These are phyloP conservation scores for Dryomyza anilis DNA, from an alignment of 2,888 invertebrate species.

Conservation along the genomic window DNA sequence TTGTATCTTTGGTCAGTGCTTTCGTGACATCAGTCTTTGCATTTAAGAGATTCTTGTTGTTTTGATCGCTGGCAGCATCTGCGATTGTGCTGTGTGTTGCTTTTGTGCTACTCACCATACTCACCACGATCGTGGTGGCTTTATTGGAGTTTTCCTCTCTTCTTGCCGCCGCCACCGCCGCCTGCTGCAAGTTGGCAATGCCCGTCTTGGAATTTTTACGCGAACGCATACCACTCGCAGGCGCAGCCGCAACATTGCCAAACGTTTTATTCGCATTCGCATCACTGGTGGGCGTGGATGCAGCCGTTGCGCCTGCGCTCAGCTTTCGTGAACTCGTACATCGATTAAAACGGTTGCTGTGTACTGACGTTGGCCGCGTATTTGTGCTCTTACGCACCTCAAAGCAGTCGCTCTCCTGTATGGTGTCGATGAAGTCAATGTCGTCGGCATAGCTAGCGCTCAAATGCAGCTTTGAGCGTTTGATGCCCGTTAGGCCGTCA, in stretches of 20 bases:
- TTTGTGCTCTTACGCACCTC: slow-evolving; percentile 56
- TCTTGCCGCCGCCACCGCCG: slow-evolving; percentile 23
- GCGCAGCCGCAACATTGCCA: neutral
- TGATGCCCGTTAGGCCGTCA: slow-evolving; percentile 77
- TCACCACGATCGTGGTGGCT: slow-evolving; percentile 56
- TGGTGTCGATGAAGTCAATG: slow-evolving; percentile 74
- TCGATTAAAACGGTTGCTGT: too few species aligned
- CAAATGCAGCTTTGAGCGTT: slow-evolving; percentile 69
- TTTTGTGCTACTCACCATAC: slow-evolving; percentile 50
- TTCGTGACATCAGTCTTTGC: slow-evolving; percentile 48
- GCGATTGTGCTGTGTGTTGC: slow-evolving; percentile 26
- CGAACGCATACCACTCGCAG: slow-evolving; percentile 48
- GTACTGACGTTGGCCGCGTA: slow-evolving; percentile 29
- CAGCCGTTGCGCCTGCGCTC: slow-evolving; percentile 33
- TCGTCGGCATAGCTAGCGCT: slow-evolving; percentile 69
- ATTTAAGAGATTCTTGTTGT: slow-evolving; percentile 52
- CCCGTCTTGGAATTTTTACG: slow-evolving; percentile 56
- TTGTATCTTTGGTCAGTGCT: slow-evolving; percentile 20
- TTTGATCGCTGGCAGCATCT: slow-evolving; percentile 48
- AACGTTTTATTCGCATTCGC: slow-evolving; percentile 46
- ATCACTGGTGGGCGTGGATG: slow-evolving; percentile 42
- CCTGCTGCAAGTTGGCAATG: slow-evolving; percentile 40
- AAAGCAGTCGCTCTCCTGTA: slow-evolving; percentile 56
- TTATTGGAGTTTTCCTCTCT: slow-evolving; percentile 37
- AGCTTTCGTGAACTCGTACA: slow-evolving; percentile 35